Evolutionary conservation across 2,113 vertebrate species (phyloP), one percentile per base, ranked within the genome.

Genomic region (Phodopus roborovskii): DNA sequence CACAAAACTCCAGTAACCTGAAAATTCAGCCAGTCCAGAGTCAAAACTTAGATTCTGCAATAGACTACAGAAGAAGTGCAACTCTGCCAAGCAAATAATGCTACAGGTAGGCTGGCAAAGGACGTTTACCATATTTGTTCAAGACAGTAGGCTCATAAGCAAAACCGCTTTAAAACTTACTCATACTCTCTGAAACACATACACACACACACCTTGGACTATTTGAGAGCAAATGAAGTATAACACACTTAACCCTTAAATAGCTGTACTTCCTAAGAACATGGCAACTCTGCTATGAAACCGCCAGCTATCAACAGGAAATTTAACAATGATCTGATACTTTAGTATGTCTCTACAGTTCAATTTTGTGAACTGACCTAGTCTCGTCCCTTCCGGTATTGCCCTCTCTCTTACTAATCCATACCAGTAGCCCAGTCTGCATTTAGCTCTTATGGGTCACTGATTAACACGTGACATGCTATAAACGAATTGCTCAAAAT

Each of bases 1-100:
- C 92, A 93, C 66, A 95, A 96, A 95, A 86, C 42, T 60, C 50
- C 78, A 88, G 30, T 11, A 48, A 91, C 13, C 62, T 92, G 78
- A 15, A 94, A 91, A 91, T 74, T 62, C 66, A 90, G 74, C 78
- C 83, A 82, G 45, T 86, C 9, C 73, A 36, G 36, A 64, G 64
- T n/a, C 86, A 42, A 66, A 93, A 95, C 86, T 75, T 58, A 77
- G 13, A 94, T 71, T 96, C 50, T 95, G 64, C n/a, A 93, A 86
- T 39, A 26, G 82, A 48, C 56, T 83, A 81, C 73, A 89, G 77
- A 0, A 90, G 26, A 83, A 74, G 50, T 33, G 24, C 39, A 90
- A 62, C 64, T 90, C 28, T 92, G 39, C 74, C 60, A 94, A 92
- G 77, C 50, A 92, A 86, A 36, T 50, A 86, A 39, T 50, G 70